Base-by-base conservation (phyloP, 2,888 invertebrate species). In the Congeria kusceri region DNA sequence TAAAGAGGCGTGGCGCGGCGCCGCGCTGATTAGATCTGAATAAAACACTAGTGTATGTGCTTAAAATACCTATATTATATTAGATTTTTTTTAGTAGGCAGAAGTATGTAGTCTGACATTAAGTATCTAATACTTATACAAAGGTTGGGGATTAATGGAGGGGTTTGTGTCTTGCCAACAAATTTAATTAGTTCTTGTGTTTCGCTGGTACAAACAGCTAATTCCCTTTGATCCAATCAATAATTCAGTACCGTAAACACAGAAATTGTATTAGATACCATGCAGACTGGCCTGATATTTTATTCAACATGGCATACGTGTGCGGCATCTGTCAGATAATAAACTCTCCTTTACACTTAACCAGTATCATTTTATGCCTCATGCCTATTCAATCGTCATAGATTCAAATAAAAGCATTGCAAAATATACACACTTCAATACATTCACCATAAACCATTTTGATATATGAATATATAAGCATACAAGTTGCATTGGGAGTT, bases 191-290 rank as follows among this genome's bases (percentile, higher is more conserved):
- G 9, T 5, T 53, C 53, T 53, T 53, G 53, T 1, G 7, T 49
- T 53, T 53, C 18, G 9, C 13, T 64, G 53, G 29, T 56, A 56
- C 53, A 65, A 29, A 56, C 23, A 56, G 65, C 39, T 23, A 39
- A 27, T 23, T 58, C 57, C 18, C 58, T 72, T 72, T 72, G 71
- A 65, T 72, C 46, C n/a, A 56, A 57, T 72, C 32, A 72, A 72
- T 64, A 47, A 72, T 72, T 64, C 71, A 72, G 20, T n/a, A 28
- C 47, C 46, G 57, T 72, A 72, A 72, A 64, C 65, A 64, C n/a
- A 18, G 23, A 29, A 58, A 72, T 47, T 57, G 44, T 29, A 72
- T 72, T 64, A 64, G 59, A 18, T 44, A 44, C 44, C 47, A 63
- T 53, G 56, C 32, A 53, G 28, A 70, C 15, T 28, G 18, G 27